These are phyloP conservation scores for Flexamia atlantica DNA, from an alignment of 2,888 invertebrate genomes.

Conservation along the genomic window DNA sequence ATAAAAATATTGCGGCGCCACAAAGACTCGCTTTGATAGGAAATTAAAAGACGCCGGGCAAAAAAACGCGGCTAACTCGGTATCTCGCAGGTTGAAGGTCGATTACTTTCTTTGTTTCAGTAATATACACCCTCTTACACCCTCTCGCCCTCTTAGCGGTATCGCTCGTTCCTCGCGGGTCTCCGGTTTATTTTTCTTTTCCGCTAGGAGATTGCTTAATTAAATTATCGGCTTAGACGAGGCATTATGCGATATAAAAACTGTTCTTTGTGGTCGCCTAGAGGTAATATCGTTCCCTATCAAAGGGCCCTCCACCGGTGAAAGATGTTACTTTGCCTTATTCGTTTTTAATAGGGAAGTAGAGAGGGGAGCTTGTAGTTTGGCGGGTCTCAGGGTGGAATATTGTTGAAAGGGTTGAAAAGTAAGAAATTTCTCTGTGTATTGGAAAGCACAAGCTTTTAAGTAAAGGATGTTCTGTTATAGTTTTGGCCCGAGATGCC, in stretches of 20 bases:
- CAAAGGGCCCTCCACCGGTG: constrained; percentile 24
- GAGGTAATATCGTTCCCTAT: constrained; percentile 33
- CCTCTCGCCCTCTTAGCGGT: not conserved
- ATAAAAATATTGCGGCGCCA: constrained; percentile 55
- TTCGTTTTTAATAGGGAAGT: constrained; percentile 32
- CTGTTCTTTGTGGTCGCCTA: constrained; percentile 53
- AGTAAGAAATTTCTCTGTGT: no score
- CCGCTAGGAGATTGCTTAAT: constrained; percentile 62
- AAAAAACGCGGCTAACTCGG: constrained; percentile 40
- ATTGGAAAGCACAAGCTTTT: no score
- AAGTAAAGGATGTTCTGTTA: no score
- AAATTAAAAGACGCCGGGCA: constrained; percentile 58
- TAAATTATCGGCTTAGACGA: constrained; percentile 63
- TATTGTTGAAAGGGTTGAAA: constrained; percentile 2
- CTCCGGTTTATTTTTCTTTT: constrained; percentile 62
- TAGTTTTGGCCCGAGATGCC: no score
- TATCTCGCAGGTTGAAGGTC: constrained; percentile 54
- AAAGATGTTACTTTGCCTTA: constrained; percentile 47
- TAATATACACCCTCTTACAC: constrained; percentile 51
- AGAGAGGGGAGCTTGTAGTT: not conserved
- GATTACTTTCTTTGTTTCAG: constrained; percentile 60
- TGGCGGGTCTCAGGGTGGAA: not conserved
- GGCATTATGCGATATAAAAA: constrained; percentile 59
- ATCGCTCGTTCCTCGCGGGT: constrained; percentile 37
- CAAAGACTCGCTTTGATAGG: constrained; percentile 50